phyloP scores from a whole-genome alignment of 2,888 invertebrate genomes.

The Cheilosia vulpina region DNA sequence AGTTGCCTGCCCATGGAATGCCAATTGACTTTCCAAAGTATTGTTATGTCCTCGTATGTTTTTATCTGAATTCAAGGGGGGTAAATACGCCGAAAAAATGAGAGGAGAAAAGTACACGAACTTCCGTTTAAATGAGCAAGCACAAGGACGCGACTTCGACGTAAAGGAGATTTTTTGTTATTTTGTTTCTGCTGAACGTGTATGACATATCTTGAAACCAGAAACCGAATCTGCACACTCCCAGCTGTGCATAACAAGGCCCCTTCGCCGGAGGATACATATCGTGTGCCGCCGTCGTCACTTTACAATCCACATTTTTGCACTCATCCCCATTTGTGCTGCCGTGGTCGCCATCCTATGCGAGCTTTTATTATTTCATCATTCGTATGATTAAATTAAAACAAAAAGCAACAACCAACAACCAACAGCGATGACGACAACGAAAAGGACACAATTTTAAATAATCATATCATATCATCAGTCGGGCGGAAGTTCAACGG shows the following conservation, averaged over 20 bases:
- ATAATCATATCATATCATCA: constrained; percentile 73
- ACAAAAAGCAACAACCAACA: constrained; percentile 39
- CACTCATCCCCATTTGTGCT: constrained; percentile 21
- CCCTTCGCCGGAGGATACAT: constrained; percentile 5
- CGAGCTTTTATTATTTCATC: constrained; percentile 72
- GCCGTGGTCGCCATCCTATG: constrained; percentile 41
- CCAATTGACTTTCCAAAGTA: constrained; percentile 65
- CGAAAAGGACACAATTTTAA: constrained; percentile 68
- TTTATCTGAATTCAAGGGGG: constrained; percentile 2
- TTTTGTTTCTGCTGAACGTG: not conserved
- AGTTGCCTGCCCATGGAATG: constrained; percentile 59
- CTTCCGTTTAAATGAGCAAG: constrained; percentile 39
- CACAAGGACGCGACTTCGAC: constrained; percentile 42
- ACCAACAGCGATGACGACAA: constrained; percentile 4
- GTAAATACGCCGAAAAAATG: constrained; percentile 11
- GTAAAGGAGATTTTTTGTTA: constrained; percentile 43
- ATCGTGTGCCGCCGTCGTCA: not conserved
- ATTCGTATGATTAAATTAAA: constrained; percentile 74
- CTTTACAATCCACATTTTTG: constrained; percentile 3
- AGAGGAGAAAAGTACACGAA: constrained; percentile 33
- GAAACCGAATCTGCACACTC: constrained; percentile 5
- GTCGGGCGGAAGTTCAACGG: constrained; percentile 58
- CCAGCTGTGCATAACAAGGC: too few relatives aligned
- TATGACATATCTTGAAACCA: constrained; percentile 17
- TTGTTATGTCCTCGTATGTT: constrained; percentile 32